phyloP scores from a whole-genome alignment of 2,888 invertebrate genomes.

The Clunio marinus region DNA sequence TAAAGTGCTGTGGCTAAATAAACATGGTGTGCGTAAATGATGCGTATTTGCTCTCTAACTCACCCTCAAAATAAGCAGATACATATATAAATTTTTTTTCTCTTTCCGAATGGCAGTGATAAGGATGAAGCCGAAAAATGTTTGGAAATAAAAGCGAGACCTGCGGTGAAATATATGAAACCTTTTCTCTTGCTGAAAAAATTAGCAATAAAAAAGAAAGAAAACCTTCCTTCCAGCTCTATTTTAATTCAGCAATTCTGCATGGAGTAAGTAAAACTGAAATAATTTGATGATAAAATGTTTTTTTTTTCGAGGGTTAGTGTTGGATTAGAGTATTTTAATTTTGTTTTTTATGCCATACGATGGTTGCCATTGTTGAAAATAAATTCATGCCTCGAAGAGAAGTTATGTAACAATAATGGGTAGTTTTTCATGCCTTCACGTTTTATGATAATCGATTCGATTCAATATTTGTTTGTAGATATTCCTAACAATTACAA shows the following conservation, averaged over 20 bases:
- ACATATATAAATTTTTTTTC: conserved; percentile 20
- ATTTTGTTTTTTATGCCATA: too few relatives aligned
- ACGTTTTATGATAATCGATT: conserved; percentile 1
- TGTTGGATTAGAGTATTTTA: too few relatives aligned
- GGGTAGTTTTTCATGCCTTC: too few relatives aligned
- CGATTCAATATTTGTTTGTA: not conserved
- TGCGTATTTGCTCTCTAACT: not conserved
- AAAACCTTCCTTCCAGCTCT: conserved; percentile 21
- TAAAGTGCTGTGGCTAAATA: conserved; percentile 16
- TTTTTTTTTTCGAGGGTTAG: too few relatives aligned
- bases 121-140: conserved; percentile 30
- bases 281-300: conserved; percentile 26
- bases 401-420: too few relatives aligned
- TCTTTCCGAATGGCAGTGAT: conserved; percentile 18
- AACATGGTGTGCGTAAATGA: conserved; percentile 16
- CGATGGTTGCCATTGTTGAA: too few relatives aligned
- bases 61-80: not conserved
- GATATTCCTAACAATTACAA: not conserved
- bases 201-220: conserved; percentile 34
- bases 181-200: conserved; percentile 18
- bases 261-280: conserved; percentile 30
- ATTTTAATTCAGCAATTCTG: conserved; percentile 3
- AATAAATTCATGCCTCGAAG: too few relatives aligned
- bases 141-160: conserved; percentile 33
- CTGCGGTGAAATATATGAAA: conserved; percentile 34